Evolutionary conservation across 64 coral and sea anemone species (phyloP), one percentile per base, ranked within the genome.

Genomic region (Stylophora pistillata): DNA sequence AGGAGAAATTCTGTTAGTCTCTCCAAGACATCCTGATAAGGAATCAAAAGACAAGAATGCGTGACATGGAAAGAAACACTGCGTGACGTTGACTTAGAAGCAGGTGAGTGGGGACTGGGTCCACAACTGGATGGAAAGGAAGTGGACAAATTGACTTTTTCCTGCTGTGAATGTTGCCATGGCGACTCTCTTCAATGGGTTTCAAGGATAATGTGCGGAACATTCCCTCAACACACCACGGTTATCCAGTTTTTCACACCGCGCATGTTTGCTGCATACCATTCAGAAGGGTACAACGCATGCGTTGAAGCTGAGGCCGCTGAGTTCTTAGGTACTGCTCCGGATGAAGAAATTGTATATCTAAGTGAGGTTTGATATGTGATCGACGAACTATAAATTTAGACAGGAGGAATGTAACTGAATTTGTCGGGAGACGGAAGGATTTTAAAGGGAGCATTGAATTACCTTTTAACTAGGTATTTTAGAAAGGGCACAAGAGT

Each of bases 191-290:
- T 27, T 61, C 75, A 31, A 76, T 79, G 85, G 31, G 17, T 66
- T n/a, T 83, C 81, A 12, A 77, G 33, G 60, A 12, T 26, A 21
- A 32, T 91, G 33, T 91, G 77, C 31, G 93, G 89, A 1, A 74
- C 59, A 73, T 95, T 95, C 77, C 93, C 93, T 57, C 28, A 59
- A 29, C 77, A 81, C 79, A 53, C 32, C 59, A 90, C 88, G 14
- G 77, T 85, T 34, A 95, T 91, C 74, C 94, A 95, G 58, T 85
- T 95, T 17, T 95, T 84, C 75, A 95, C 94, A 12, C 77, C 94
- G 13, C 74, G 85, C 29, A 91, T 95, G 94, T 95, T 95, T 86
- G 88, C n/a, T n/a, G n/a, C n/a, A n/a, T n/a, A n/a, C n/a, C n/a
- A n/a, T n/a, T n/a, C n/a, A n/a, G n/a, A n/a, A 76, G 13, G 89